Evolutionary conservation across 2,797 vertebrate species (phyloP), one percentile per base, ranked within the genome.

Genomic region (Threskiornis aethiopicus): DNA sequence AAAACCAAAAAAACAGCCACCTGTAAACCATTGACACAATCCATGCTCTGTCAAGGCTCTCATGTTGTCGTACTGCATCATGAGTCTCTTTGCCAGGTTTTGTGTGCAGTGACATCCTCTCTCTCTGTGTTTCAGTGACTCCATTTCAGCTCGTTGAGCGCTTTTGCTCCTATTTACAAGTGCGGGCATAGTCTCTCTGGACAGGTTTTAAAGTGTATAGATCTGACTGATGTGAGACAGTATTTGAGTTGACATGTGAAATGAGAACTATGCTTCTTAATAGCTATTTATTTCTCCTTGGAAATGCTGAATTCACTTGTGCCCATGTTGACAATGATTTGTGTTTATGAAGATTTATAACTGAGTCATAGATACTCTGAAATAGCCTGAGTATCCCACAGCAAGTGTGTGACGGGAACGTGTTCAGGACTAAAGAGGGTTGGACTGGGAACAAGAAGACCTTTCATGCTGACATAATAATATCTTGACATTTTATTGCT

Each of bases 301-400:
- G 79, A 94, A 77, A 85, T 64, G 64, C 41, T 71, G 41, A 80
- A 84, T 75, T 85, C 85, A 44, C 57, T 91, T 85, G 67, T 75
- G 67, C 28, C 28, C 33, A 57, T 70, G 57, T 41, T 80, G 59
- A 44, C 72, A 85, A 37, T 59, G 22, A 89, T 91, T 75, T 70
- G 41, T 83, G 28, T 67, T 95, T 86, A 84, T 71, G 61, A 92
- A 87, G 80, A 95, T 87, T 89, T 90, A 62, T 46, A 93, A 82
- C 44, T n/a, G 62, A 82, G 66, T 69, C 70, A 91, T 28, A 77
- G 71, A 52, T 85, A 49, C 17, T 67, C 61, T 82, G 65, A 94
- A 94, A 84, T 11, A 91, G 37, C 69, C 46, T 69, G 46, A 82
- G 58, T 67, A 86, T 88, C 80, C 57, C 85, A 61, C 33, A 73